Evolutionary conservation across 2,113 vertebrate genomes (phyloP), one percentile per base, ranked within the genome.

Genomic region (Rafetus swinhoei): DNA sequence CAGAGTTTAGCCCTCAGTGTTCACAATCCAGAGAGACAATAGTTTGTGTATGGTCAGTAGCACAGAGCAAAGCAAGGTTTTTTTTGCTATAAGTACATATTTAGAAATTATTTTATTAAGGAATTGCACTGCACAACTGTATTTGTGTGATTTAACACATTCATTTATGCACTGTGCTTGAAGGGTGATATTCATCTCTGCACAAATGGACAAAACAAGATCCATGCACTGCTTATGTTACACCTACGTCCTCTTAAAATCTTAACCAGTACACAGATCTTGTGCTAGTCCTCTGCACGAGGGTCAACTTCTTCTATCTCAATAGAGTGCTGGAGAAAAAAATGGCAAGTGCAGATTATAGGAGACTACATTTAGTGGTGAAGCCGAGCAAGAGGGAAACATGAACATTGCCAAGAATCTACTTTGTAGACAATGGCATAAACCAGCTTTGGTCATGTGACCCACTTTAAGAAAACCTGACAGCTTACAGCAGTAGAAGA

Each of bases 11-110:
- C 21, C 24, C 3, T 50, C 12, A 7, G 39, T 27, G 4, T 4
- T 5, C 57, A 55, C 81, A 74, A 92, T 13, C 80, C 56, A 79
- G 56, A 50, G 18, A 11, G 84, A 25, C 21, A 56, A 4, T 18
- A 35, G 11, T 7, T 93, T 12, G 5, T 0, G 0, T 0, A 0
- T 35, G 1, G 0, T 3, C 60, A 25, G 9, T 69, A 21, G 32
- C n/a, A 54, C 21, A 69, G 12, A 69, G 32, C 22, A 69, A 69
- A 84, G 21, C 8, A 65, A 84, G 22, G 45, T 45, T 5, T 50
- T 60, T 39, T 60, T 82, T 45, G 24, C 65, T 15, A 12, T 3
- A 24, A 45, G 74, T 45, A 76, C 12, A 76, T 50, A 22, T 25
- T 76, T 45, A 76, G 24, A 76, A 50, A 39, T 55, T 88, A 79